phyloP scores from a whole-genome alignment of 2,797 vertebrate species.

The Notamacropus eugenii region DNA sequence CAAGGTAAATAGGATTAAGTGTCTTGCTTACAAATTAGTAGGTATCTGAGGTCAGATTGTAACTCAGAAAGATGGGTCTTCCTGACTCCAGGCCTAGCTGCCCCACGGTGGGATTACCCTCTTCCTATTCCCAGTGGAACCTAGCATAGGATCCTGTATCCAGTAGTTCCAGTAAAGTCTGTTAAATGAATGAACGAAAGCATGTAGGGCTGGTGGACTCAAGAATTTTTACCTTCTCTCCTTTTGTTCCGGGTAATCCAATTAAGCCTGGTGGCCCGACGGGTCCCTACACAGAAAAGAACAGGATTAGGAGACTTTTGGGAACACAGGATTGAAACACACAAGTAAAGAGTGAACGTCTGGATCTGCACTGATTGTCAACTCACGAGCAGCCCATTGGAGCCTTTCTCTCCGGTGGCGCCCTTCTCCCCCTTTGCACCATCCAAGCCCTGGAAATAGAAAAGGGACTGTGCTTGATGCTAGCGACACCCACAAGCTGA shows the following conservation, averaged over 20 bases:
- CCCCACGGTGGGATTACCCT: not conserved
- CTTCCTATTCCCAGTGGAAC: not conserved
- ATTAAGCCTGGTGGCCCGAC: conserved; percentile 91
- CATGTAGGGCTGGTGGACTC: not conserved
- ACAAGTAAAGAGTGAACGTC: not conserved
- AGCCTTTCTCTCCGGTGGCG: conserved; percentile 83
- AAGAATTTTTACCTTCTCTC: conserved; percentile 91
- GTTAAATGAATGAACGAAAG: not conserved
- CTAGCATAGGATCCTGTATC: not conserved
- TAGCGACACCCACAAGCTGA: not conserved
- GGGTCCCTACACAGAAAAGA: conserved; percentile 83
- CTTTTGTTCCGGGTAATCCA: conserved; percentile 95
- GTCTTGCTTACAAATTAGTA: not conserved
- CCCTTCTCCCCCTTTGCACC: conserved; percentile 89
- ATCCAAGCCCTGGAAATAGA: conserved; percentile 82
- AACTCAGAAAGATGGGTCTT: not conserved
- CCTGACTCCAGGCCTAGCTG: not conserved
- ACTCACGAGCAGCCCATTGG: conserved; percentile 86
- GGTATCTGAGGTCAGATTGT: not conserved
- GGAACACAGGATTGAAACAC: not conserved
- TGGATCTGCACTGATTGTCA: not conserved
- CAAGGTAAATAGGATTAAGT: not conserved
- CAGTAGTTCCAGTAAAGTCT: not conserved
- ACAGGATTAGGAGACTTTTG: conserved; percentile 33
- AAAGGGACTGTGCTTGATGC: not conserved